Evolutionary conservation across 2,797 vertebrate genomes (phyloP).

Genomic region (Telmatherina bonti): DNA sequence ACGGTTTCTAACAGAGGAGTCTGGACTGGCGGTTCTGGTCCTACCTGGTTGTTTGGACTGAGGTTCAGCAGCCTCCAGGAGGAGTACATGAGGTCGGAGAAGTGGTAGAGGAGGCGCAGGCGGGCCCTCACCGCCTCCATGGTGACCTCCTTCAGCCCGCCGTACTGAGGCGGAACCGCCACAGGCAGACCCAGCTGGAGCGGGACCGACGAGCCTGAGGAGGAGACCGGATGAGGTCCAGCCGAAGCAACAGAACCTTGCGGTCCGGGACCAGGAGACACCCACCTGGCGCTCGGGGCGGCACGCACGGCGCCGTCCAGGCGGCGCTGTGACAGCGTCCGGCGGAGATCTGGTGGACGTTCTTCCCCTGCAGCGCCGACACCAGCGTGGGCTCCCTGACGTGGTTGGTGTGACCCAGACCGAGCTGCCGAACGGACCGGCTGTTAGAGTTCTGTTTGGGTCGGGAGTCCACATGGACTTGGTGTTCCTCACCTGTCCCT

Average conservation of each 20-base stretch:
- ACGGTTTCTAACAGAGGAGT: too few relatives aligned
- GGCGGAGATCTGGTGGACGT: conserved; percentile 85
- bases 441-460: too few relatives aligned
- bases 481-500: conserved; percentile 82
- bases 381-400: conserved; percentile 84
- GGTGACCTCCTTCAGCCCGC: conserved; percentile 81
- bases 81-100: conserved; percentile 89
- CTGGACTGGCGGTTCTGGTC: background rate
- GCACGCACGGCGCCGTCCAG: conserved; percentile 83
- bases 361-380: conserved; percentile 81
- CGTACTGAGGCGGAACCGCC: conserved; percentile 85
- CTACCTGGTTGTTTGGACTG: conserved; percentile 84
- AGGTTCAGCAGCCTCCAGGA: conserved; percentile 87
- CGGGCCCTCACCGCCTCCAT: conserved; percentile 82
- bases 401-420: conserved; percentile 86
- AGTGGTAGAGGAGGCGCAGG: conserved; percentile 85
- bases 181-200: conserved; percentile 84
- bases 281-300: conserved; percentile 82
- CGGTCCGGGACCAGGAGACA: background rate
- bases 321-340: conserved; percentile 87
- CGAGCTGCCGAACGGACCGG: conserved; percentile 68
- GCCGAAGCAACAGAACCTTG: too few relatives aligned
- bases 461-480: too few relatives aligned
- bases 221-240: background rate
- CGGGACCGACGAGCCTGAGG: conserved; percentile 78